A percentile compares a stretch with the other conserved stretches of the same genome.
Conservation (phyloP, 2,113 vertebrate species). For the Callocephalon fimbriatum region DNA sequence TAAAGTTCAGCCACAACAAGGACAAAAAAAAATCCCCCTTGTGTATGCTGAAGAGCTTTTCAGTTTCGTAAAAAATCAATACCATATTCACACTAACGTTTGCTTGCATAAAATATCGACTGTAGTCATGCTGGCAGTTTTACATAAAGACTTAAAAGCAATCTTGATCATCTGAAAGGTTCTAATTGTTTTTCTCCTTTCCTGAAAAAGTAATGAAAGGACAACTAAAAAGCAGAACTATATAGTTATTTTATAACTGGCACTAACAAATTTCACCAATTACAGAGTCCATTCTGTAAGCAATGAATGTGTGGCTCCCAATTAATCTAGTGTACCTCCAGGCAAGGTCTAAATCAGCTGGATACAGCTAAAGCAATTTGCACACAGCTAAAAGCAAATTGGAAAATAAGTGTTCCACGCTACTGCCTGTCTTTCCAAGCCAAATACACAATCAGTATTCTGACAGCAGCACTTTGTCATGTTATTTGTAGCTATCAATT, state of each 20-base stretch:
- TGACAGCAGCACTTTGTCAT: slow-evolving; percentile 80
- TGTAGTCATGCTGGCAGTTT: slow-evolving; percentile 11
- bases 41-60: slow-evolving; percentile 44
- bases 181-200: slow-evolving; percentile 70
- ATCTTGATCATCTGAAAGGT: slow-evolving; percentile 50
- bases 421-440: slow-evolving; percentile 83
- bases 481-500: slow-evolving; percentile 89
- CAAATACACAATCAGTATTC: slow-evolving; percentile 86
- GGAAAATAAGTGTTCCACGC: slow-evolving; percentile 86
- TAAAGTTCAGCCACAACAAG: slow-evolving; percentile 50
- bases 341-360: slow-evolving; percentile 90
- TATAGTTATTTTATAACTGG: slow-evolving; percentile 87
- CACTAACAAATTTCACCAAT: slow-evolving; percentile 87
- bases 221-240: slow-evolving; percentile 75
- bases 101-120: slow-evolving; percentile 71
- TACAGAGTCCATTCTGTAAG: slow-evolving; percentile 88
- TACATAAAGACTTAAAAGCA: slow-evolving; percentile 63
- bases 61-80: slow-evolving; percentile 60
- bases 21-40: slow-evolving; percentile 18
- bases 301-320: slow-evolving; percentile 84
- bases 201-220: slow-evolving; percentile 73
- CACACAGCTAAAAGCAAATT: slow-evolving; percentile 89
- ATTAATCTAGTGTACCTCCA: slow-evolving; percentile 87
- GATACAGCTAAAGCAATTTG: slow-evolving; percentile 88
- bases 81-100: slow-evolving; percentile 49